phyloP scores from a whole-genome alignment of 2,797 vertebrate genomes.

The Eremophila alpestris region DNA sequence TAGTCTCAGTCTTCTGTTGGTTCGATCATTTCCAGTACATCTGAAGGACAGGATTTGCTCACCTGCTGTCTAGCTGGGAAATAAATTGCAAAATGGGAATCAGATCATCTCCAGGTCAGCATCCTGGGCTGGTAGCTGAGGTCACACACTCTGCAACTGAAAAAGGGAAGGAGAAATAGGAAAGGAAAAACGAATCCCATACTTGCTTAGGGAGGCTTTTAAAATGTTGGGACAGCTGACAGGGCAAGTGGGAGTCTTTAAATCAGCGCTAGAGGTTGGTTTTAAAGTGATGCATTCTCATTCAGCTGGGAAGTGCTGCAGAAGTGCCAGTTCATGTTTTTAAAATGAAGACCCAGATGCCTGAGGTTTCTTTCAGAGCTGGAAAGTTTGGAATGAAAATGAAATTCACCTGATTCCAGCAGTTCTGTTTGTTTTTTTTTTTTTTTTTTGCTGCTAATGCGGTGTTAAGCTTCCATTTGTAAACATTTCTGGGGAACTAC shows the following conservation, averaged over 20 bases:
- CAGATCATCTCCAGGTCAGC: too few species aligned
- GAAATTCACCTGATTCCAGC: background rate
- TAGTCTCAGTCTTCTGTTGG: background rate
- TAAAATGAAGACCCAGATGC: background rate
- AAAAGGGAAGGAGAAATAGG: background rate
- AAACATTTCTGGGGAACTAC: background rate
- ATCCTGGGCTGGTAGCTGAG: background rate
- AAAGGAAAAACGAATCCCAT: background rate
- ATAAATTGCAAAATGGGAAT: background rate
- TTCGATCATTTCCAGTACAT: background rate
- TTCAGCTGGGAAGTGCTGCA: background rate
- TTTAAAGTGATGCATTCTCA: background rate
- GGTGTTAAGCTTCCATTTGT: background rate
- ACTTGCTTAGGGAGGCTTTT: background rate
- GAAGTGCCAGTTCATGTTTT: background rate
- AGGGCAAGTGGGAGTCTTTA: background rate
- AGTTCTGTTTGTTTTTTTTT: background rate
- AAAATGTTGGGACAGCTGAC: background rate
- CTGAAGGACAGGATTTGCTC: background rate
- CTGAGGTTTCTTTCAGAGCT: background rate
- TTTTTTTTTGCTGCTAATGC: background rate
- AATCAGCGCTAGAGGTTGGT: background rate
- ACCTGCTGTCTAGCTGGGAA: background rate
- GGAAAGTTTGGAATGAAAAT: background rate
- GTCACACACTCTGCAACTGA: background rate